Base-by-base conservation (phyloP, 2,113 vertebrate species). In the Miniopterus natalensis region DNA sequence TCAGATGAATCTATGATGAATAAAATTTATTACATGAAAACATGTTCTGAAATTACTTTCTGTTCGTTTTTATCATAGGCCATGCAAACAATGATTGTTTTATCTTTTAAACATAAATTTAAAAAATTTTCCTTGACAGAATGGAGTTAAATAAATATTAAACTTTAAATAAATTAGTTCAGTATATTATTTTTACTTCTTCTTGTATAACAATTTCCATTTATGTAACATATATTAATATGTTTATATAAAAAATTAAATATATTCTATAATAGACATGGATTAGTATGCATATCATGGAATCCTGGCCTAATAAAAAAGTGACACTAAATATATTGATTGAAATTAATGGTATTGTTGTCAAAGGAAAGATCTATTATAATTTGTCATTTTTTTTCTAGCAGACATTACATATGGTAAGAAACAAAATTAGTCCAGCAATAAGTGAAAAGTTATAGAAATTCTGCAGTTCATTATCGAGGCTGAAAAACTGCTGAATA, bases 121-220 rank as follows among this genome's bases (percentile, higher is more conserved):
- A 36, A 42, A 68, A 78, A 47, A 25, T 57, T 63, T 71, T 9
- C 3, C 14, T 71, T 53, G 5, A n/a, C 5, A 70, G 14, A 77
- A 25, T 61, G 6, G 75, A 61, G 25, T 84, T 65, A 49, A 25
- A 9, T 81, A 74, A 63, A 63, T 75, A 53, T 53, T 61, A 75
- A 61, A 79, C 66, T 96, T 94, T n/a, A 86, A 65, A 93, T 78
- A 27, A 94, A 93, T 14, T 61, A 1, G 55, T 90, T 71, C 1
- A 85, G 4, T 61, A 83, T 81, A 29, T 88, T 51, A 11, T 88
- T 86, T 93, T 90, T 88, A 90, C 53, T 65, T 68, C 23, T 20
- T 49, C 55, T 89, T 61, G 66, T 83, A 31, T 85, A 8, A 21
- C 8, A 61, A n/a, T 25, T 3, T 15, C 15, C 27, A 51, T 42